Conservation (phyloP, 2,113 vertebrate genomes). For the Gopherus flavomarginatus region DNA sequence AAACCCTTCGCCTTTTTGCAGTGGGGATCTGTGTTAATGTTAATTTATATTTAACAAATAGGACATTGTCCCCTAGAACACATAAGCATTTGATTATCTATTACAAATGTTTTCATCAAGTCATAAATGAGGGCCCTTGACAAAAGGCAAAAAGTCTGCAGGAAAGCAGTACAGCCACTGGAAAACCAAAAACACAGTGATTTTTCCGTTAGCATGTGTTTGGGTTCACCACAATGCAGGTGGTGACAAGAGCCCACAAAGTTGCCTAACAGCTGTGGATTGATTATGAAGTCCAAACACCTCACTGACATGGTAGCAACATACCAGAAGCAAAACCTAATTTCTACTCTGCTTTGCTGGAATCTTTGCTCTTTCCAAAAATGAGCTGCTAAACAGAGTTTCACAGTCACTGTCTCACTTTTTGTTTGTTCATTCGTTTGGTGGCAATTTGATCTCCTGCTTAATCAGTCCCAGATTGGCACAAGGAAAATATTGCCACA, state of each 20-base stretch:
- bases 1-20: constrained; percentile 79
- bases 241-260: constrained; percentile 41
- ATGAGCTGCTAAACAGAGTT: constrained; percentile 79
- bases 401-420: constrained; percentile 76
- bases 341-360: constrained; percentile 47
- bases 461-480: constrained; percentile 40
- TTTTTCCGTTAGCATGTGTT: constrained; percentile 15
- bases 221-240: constrained; percentile 42
- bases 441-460: constrained; percentile 58
- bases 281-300: constrained; percentile 73
- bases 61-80: constrained; percentile 83
- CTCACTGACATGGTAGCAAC: constrained; percentile 22
- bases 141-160: constrained; percentile 76
- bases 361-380: constrained; percentile 72
- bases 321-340: background rate
- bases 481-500: background rate
- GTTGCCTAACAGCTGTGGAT: constrained; percentile 45
- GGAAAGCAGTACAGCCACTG: background rate
- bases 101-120: constrained; percentile 85
- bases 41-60: constrained; percentile 92
- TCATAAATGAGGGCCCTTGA: constrained; percentile 77
- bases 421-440: constrained; percentile 4
- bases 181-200: constrained; percentile 37
- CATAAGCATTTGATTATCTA: constrained; percentile 90
- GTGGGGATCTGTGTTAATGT: constrained; percentile 82